Base-by-base conservation (phyloP, 2,888 invertebrate genomes). In the Cenopis cana region DNA sequence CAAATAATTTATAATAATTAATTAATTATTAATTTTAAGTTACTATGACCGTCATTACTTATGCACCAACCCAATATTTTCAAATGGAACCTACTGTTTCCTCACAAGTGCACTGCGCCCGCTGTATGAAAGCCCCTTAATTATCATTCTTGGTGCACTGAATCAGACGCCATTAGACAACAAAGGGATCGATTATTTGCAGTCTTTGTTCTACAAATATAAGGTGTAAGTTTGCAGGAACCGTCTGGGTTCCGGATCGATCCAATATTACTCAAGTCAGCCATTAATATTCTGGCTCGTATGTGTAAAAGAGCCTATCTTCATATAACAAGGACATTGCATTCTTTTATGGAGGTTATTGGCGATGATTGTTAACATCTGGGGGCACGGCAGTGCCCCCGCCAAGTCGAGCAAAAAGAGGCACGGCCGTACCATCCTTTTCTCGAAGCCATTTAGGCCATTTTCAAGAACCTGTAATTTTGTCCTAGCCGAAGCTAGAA, bases 181-280 rank as follows among this genome's bases (percentile, higher is more conserved):
- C 87, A 89, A 88, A 86, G 83, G 80, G 78, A 82, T 87, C 82
- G 84, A 85, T 84, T 83, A 80, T 80, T 82, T 80, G 74, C 77
- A 73, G 74, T 71, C 69, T 68, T 74, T 71, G 73, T 79, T 79
- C 82, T 84, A 76, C 62, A 73, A 73, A 55, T 68, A 49, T 74
- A 64, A 74, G 62, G 60, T 71, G 61, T 61, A 55, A 71, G 66
- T 67, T 61, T 67, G 61, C 49, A 10, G 54, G 52, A 14, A 24
- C n/a, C 57, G 64, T 69, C 69, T 65, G 56, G 50, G 8, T 41
- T 46, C 33, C 29, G 56, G 65, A 60, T 46, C 65, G 18, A 24
- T 17, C 69, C 57, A 64, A 49, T 50, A 68, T 68, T 60, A 60
- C 49, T 68, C 60, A 60, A 50, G 50, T 18, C 17, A 6, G 41